phyloP scores from a whole-genome alignment of 1,140 invertebrate species.

The Cecropterus lyciades region DNA sequence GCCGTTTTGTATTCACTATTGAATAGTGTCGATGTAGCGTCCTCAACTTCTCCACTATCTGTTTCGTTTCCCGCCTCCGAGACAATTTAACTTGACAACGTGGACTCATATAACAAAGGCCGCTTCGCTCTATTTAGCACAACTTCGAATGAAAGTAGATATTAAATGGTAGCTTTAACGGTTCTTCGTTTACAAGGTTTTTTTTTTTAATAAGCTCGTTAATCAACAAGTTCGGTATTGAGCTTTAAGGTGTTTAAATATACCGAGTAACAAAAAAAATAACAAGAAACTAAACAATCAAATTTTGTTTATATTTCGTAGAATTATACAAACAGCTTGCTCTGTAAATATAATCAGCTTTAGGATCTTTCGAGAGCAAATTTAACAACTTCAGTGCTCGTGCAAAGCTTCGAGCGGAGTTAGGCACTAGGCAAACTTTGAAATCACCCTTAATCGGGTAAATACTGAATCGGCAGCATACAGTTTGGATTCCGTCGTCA shows the following conservation, averaged over 20 bases:
- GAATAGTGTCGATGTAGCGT: slow-evolving; percentile 68
- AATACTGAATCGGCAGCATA: slow-evolving; percentile 58
- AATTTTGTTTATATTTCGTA: not conserved
- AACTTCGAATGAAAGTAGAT: slow-evolving; percentile 54
- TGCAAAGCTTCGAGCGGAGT: slow-evolving; percentile 50
- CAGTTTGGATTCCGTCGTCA: slow-evolving; percentile 52
- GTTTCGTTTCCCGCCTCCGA: slow-evolving; percentile 75
- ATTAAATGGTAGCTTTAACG: slow-evolving; percentile 34
- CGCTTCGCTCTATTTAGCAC: slow-evolving; percentile 70
- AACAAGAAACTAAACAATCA: not conserved
- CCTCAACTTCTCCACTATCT: slow-evolving; percentile 79
- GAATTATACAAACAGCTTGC: slow-evolving; percentile 9
- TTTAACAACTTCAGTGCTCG: slow-evolving; percentile 18
- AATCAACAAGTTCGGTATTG: not conserved
- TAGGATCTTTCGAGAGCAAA: not conserved
- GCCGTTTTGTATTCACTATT: slow-evolving; percentile 44
- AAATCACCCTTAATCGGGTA: slow-evolving; percentile 58
- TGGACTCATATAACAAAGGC: slow-evolving; percentile 66
- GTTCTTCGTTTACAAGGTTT: slow-evolving; percentile 4
- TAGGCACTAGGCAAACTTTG: slow-evolving; percentile 46
- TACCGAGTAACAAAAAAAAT: not conserved
- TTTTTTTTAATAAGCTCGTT: not conserved
- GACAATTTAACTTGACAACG: slow-evolving; percentile 81
- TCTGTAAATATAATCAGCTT: slow-evolving; percentile 27
- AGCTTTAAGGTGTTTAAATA: not conserved